Evolutionary conservation across 1,140 invertebrate genomes (phyloP), one percentile per base, ranked within the genome.

Genomic region (Drosophila obscura): DNA sequence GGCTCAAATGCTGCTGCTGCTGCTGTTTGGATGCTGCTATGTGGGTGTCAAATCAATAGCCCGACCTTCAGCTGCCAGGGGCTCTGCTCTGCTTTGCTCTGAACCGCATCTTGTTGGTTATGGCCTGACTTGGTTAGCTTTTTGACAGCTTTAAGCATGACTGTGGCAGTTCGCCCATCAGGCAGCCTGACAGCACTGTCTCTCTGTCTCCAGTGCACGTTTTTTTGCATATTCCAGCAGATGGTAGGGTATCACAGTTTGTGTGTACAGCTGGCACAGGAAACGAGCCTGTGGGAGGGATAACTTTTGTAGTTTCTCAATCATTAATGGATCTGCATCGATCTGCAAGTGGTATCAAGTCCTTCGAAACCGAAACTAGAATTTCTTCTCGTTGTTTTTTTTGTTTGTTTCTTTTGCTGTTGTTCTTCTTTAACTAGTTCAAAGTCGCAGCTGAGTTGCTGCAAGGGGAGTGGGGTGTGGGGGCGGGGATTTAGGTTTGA

Each of bases 21-120:
- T 31, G 35, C 13, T 55, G 26, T 6, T 26, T 8, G 19, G 5
- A n/a, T 57, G 63, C 28, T 31, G 55, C 31, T 60, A 53, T 60
- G 78, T 80, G 68, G 77, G 82, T 52, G 82, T 81, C 84, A 76
- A 66, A 85, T 85, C 82, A 87, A 85, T 85, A 85, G 46, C 57
- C 15, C 71, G 83, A 82, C 82, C 82, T 87, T 85, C 82, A 71
- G 60, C 69, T 51, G 24, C 9, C 46, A 41, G 28, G 8, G 13
- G 53, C 22, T 56, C 28, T 46, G 49, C 44, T 22, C 13, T 39
- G n/a, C 45, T 35, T 5, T 31, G 4, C 44, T 43, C 22, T 31
- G 8, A 8, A 2, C 31, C 8, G 11, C 49, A 13, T 9, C 50
- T 28, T 16, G 6, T 15, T 15, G 7, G 4, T 16, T 45, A 31